Percentiles rank a stretch among this genome's conserved stretches.
phyloP scores from a whole-genome alignment of 1,140 invertebrate species.

The Camponotus floridanus region DNA sequence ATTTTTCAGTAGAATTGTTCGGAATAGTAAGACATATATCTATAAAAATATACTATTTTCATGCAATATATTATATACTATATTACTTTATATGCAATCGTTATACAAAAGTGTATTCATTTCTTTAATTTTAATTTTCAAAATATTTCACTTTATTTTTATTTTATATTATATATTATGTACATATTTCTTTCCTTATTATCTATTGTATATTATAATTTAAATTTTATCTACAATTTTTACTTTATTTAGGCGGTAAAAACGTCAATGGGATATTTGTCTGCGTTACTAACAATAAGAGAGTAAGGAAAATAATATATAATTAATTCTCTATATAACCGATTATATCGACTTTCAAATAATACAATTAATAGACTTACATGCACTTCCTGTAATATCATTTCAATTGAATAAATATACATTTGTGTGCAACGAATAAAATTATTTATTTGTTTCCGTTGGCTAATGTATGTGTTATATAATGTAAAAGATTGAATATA shows the following conservation, averaged over 20 bases:
- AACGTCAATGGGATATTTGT: slow-evolving; percentile 33
- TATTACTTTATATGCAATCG: neutral
- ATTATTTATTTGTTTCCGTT: neutral
- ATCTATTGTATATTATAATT: neutral
- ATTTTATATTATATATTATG: neutral
- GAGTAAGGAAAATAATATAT: neutral
- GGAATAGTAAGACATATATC: too few relatives aligned
- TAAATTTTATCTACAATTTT: neutral
- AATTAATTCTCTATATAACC: neutral
- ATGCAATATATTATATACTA: too few relatives aligned
- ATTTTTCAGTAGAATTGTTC: neutral
- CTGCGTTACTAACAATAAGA: slow-evolving; percentile 24
- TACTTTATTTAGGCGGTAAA: neutral
- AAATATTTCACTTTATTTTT: neutral
- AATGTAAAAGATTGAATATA: neutral
- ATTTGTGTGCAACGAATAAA: neutral
- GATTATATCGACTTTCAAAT: slow-evolving; percentile 2
- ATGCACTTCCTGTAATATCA: slow-evolving; percentile 2
- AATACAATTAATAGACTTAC: neutral
- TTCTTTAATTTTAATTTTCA: too few relatives aligned
- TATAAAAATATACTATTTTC: too few relatives aligned
- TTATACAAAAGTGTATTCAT: neutral
- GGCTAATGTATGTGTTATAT: neutral
- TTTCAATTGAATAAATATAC: neutral
- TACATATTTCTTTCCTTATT: neutral